A percentile compares a stretch with the other conserved stretches of the same genome.
phyloP scores from a whole-genome alignment of 2,113 vertebrate genomes.

The Bucco capensis region DNA sequence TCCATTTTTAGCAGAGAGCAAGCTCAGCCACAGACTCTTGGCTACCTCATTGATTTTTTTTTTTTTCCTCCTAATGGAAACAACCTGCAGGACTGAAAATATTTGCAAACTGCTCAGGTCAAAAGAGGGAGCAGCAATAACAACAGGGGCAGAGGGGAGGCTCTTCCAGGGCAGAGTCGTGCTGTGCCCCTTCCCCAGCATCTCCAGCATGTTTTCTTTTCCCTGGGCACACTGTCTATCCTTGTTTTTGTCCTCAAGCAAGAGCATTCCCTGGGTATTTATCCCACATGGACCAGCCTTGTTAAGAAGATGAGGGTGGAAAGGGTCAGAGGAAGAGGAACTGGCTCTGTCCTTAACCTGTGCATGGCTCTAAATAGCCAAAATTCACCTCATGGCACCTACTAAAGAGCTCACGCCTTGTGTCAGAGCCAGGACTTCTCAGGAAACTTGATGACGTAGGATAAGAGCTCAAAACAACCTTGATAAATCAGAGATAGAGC shows the following conservation, averaged over 20 bases:
- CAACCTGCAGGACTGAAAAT: conserved; percentile 64
- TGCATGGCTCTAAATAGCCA: neutral
- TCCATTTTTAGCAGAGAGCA: conserved; percentile 41
- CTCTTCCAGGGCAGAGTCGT: neutral
- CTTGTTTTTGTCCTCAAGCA: neutral
- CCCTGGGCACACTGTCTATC: neutral
- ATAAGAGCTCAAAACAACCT: neutral
- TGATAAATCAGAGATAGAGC: neutral
- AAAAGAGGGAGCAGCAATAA: conserved; percentile 46
- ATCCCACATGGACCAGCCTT: neutral
- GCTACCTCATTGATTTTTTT: conserved; percentile 61
- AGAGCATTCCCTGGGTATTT: neutral
- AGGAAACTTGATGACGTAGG: neutral
- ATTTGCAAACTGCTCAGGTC: conserved; percentile 61
- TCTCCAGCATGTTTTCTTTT: neutral
- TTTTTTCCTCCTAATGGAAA: conserved; percentile 49
- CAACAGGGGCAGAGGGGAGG: neutral
- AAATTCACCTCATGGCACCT: neutral
- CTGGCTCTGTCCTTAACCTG: neutral
- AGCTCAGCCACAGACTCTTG: conserved; percentile 44
- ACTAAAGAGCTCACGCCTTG: neutral
- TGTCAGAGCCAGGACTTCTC: neutral
- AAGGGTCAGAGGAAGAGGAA: neutral
- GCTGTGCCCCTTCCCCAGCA: neutral
- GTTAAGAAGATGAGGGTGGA: neutral